Percentiles rank a stretch among this genome's conserved stretches.
phyloP scores from a whole-genome alignment of 2,113 vertebrate species.

The Calyptommatus sinebrachiatus region DNA sequence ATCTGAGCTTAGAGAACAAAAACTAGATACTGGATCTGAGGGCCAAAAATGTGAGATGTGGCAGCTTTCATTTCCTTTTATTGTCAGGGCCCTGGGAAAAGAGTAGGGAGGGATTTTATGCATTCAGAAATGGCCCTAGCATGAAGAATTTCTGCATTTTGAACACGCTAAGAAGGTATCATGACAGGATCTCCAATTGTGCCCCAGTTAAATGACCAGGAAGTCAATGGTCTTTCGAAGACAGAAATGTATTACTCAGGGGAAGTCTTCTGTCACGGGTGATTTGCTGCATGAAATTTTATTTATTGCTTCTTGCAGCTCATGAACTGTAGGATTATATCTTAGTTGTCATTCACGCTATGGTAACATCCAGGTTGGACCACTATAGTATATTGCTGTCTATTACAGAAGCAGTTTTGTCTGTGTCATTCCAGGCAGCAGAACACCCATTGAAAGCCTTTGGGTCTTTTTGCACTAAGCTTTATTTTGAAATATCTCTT shows the following conservation, averaged over 20 bases:
- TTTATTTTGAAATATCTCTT: too few relatives aligned
- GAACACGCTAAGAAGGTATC: background rate
- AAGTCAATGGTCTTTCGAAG: background rate
- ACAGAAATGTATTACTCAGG: background rate
- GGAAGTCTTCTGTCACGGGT: background rate
- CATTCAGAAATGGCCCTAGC: background rate
- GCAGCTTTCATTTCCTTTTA: background rate
- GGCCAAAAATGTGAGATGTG: background rate
- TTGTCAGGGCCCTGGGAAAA: background rate
- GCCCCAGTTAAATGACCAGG: background rate
- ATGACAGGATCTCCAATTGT: background rate
- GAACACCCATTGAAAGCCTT: too few relatives aligned
- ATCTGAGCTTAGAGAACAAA: too few relatives aligned
- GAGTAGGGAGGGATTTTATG: background rate
- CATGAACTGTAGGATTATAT: background rate
- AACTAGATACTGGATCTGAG: background rate
- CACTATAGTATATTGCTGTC: background rate
- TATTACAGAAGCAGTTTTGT: too few relatives aligned
- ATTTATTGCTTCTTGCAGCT: background rate
- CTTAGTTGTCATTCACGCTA: background rate
- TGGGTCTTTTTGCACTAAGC: too few relatives aligned
- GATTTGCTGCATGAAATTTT: background rate
- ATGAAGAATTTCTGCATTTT: background rate
- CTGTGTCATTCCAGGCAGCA: too few relatives aligned
- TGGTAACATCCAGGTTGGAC: background rate